These are phyloP conservation scores for Zapus hudsonius DNA, from an alignment of 2,113 vertebrate species.

Conservation along the genomic window DNA sequence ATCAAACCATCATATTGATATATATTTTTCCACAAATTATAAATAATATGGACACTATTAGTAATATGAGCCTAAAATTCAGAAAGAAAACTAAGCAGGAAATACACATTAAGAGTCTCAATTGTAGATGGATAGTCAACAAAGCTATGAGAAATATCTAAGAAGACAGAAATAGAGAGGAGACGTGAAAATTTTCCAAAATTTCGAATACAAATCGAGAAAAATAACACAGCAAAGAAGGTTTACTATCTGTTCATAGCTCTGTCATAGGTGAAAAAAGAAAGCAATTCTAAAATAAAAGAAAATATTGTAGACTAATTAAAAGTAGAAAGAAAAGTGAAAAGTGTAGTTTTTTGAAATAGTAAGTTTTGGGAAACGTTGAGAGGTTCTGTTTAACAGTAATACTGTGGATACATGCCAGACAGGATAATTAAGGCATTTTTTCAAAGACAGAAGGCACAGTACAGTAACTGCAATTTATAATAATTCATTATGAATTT, in stretches of 20 bases:
- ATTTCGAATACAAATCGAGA: neutral
- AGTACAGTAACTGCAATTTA: neutral
- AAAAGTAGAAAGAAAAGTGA: neutral
- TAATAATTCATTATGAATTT: neutral
- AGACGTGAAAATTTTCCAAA: neutral
- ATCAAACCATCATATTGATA: no score
- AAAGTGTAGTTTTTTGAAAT: neutral
- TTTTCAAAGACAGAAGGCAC: neutral
- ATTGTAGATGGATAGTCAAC: neutral
- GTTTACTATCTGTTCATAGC: neutral
- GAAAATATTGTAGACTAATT: neutral
- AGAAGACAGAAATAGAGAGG: neutral
- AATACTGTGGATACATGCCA: neutral
- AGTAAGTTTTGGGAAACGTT: neutral
- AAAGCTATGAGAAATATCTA: neutral
- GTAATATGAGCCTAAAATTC: neutral
- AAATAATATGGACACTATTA: neutral
- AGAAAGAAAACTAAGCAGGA: neutral
- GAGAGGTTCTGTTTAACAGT: neutral
- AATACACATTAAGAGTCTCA: neutral
- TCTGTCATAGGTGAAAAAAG: neutral
- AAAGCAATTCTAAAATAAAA: neutral
- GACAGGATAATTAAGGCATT: neutral
- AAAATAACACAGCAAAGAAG: neutral
- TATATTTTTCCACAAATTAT: neutral